A percentile compares a stretch with the other conserved stretches of the same genome.
Evolutionary conservation across 1,140 invertebrate genomes (phyloP).

Genomic region (Phortica variegata): DNA sequence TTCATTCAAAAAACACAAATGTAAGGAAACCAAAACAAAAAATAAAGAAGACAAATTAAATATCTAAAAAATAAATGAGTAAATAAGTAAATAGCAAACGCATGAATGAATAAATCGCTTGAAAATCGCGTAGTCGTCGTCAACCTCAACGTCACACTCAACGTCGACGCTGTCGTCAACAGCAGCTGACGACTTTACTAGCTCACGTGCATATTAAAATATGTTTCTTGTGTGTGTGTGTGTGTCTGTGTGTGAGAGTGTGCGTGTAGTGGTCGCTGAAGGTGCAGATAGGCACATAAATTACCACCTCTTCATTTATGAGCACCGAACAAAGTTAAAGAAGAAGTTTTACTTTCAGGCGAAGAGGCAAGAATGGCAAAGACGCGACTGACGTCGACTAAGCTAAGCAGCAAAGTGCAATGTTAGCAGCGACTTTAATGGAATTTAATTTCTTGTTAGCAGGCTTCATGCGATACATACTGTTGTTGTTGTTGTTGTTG

Average conservation of each 20-base stretch:
- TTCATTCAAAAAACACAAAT: constrained; percentile 31
- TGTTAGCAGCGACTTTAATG: too few relatives aligned
- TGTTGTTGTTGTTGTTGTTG: background rate
- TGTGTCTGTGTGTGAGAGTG: background rate
- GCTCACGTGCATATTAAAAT: constrained; percentile 41
- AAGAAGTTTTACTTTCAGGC: too few relatives aligned
- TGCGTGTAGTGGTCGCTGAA: constrained; percentile 31
- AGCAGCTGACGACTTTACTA: constrained; percentile 23
- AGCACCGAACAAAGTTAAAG: too few relatives aligned
- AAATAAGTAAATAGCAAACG: too few relatives aligned
- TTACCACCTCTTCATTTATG: constrained; percentile 55
- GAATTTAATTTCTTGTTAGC: constrained; percentile 54
- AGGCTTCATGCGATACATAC: constrained; percentile 2
- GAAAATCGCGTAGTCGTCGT: background rate
- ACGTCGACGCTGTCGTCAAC: background rate
- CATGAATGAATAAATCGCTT: too few relatives aligned
- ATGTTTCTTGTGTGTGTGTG: background rate
- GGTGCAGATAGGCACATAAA: constrained; percentile 53
- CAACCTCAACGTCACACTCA: background rate
- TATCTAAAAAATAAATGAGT: background rate
- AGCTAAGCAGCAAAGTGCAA: too few relatives aligned
- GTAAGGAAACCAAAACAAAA: too few relatives aligned
- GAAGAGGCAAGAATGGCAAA: constrained; percentile 22
- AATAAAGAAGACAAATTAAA: background rate
- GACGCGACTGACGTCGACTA: too few relatives aligned